Base-by-base conservation (phyloP, 2,113 vertebrate genomes). In the Castor canadensis region DNA sequence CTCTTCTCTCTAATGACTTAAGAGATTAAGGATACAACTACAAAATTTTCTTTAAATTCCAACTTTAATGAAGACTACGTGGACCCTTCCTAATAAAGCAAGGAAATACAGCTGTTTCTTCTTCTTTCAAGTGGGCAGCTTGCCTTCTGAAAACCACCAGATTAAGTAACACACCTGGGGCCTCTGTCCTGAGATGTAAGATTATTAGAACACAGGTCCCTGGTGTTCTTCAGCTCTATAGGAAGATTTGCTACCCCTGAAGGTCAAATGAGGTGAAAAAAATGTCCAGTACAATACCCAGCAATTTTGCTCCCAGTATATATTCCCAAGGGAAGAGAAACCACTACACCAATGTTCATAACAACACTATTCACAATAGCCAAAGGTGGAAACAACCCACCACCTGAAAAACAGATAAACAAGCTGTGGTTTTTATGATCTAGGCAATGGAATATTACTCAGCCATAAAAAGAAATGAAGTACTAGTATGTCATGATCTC, bases 31-130 rank as follows among this genome's bases (percentile, higher is more conserved):
- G 11, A 72, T 16, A 32, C 71, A 43, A 60, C 30, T 81, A 95
- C 72, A 91, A 94, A 92, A 87, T 7, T 6, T 60, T 87, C 38
- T 58, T 92, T 90, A 92, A 88, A 96, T 86, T 89, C 47, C 66
- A 91, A 77, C 83, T 79, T 96, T 64, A 90, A 87, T 92, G 32
- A 87, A 93, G 20, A 91, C 71, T 49, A 73, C 0, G 10, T 15
- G 11, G 45, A 94, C 52, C 35, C 54, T 15, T 76, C 28, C 75
- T 52, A 47, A 30, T 60, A 86, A 81, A 91, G 28, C 32, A 95
- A 95, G 47, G 62, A 81, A 89, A 79, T 84, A 62, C 0, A 83
- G 47, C 43, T 73, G 9, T 47, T n/a, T n/a, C n/a, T 71, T 11
- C 71, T 91, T 62, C 43, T 72, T 94, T 38, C 16, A 62, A 47